These are phyloP conservation scores for Bubo blakistoni DNA, from an alignment of 2,113 vertebrate species.

Conservation along the genomic window DNA sequence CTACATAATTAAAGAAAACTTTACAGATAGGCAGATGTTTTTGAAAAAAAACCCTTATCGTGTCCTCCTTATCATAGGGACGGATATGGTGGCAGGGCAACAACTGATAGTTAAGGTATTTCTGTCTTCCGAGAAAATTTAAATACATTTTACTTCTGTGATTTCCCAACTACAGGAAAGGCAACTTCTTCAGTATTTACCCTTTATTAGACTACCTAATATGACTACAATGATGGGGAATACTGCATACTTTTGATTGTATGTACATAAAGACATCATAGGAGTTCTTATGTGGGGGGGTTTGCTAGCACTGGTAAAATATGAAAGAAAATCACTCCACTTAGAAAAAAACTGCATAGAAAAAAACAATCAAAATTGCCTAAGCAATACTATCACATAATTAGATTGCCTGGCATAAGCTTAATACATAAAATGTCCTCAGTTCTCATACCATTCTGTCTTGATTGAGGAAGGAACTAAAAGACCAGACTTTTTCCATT, in stretches of 20 bases:
- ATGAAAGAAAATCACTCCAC: neutral
- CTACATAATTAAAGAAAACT: neutral
- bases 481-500: conserved; percentile 62
- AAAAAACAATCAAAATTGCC: conserved; percentile 17
- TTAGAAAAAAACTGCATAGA: conserved; percentile 2
- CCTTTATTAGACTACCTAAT: neutral
- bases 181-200: neutral
- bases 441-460: conserved; percentile 30
- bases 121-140: neutral
- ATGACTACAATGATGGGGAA: neutral
- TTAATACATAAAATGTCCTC: conserved; percentile 15
- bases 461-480: conserved; percentile 42
- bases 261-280: neutral
- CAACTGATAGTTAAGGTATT: neutral
- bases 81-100: neutral
- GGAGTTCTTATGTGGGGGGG: neutral
- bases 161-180: neutral
- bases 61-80: neutral
- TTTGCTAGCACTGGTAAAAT: neutral
- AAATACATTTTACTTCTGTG: neutral
- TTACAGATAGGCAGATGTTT: neutral
- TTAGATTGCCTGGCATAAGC: conserved; percentile 1
- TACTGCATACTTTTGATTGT: neutral
- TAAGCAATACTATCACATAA: conserved; percentile 21
- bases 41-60: neutral